Evolutionary conservation across 1,140 invertebrate species (phyloP), one percentile per base, ranked within the genome.

Genomic region (Acromyrmex heyeri): DNA sequence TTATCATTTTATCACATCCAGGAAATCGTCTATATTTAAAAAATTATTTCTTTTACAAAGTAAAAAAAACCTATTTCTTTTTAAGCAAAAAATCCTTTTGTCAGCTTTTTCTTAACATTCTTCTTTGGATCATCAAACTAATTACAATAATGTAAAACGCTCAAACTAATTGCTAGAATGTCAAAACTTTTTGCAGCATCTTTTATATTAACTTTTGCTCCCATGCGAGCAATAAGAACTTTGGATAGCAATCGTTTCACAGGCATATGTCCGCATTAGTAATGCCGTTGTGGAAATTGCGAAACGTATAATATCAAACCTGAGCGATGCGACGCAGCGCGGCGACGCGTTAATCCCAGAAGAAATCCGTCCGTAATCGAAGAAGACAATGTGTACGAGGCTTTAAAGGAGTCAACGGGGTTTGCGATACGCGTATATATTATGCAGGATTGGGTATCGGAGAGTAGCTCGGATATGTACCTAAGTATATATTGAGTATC

Each of bases 401-500:
- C 61, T 62, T 89, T 86, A 86, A 44, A 81, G 67, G 59, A 87
- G 65, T 73, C 77, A 34, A 86, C 83, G 87, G 18, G 30, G 62
- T 89, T 88, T 75, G 69, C 59, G 70, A 86, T 89, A 89, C 7
- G 75, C 75, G 62, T 89, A 82, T 76, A 76, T 76, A 86, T 88
- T 86, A 82, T 81, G 53, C 76, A 61, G 62, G 57, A 64, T 24
- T 76, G 62, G 69, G 57, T 77, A 88, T 44, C 76, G 59, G 61
- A 90, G 87, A 90, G 88, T 90, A 90, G 85, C 87, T 87, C 72
- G 77, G 67, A 87, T 75, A 61, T 73, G 87, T 87, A 75, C 61
- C 72, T 65, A 79, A 87, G 88, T 90, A 87, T 90, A 89, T 87
- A 87, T 89, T 38, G 77, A 77, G 77, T 89, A 89, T 90, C 88